Evolutionary conservation across 30 jellyfish, hydroid and myxozoan genomes (phyloP).

Genomic region (Aurelia coerulea): DNA sequence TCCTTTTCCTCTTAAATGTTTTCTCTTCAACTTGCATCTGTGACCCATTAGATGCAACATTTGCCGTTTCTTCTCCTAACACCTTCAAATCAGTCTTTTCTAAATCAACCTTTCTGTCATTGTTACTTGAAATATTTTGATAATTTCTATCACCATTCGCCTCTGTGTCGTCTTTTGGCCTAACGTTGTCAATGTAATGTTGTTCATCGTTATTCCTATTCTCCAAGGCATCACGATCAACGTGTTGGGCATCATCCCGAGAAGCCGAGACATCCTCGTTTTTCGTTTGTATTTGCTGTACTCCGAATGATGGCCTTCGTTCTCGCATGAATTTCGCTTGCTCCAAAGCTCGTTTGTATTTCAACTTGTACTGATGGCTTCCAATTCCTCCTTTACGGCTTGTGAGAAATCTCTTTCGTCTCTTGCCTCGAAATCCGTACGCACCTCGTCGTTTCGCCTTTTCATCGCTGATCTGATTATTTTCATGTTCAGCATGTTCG

Average conservation of each 20-base stretch:
- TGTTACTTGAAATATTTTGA: too few relatives aligned
- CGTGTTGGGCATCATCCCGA: constrained; percentile 4
- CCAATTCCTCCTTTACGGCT: constrained; percentile 30
- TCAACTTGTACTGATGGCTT: constrained; percentile 35
- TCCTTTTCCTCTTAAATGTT: constrained; percentile 32
- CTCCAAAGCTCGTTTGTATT: constrained; percentile 54
- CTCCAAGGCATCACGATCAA: too few relatives aligned
- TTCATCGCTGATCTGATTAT: constrained; percentile 16
- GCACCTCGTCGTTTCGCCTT: constrained; percentile 9
- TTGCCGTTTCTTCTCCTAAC: neutral
- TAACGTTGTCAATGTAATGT: too few relatives aligned
- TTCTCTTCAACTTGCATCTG: constrained; percentile 9
- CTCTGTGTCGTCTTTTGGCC: too few relatives aligned
- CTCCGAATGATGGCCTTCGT: constrained; percentile 39
- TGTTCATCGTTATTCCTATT: too few relatives aligned
- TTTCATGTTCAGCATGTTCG: constrained; percentile 50
- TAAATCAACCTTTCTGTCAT: too few relatives aligned
- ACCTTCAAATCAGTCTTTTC: too few relatives aligned
- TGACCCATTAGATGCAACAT: neutral
- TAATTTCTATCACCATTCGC: too few relatives aligned
- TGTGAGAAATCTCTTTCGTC: constrained; percentile 2
- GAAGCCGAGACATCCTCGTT: neutral
- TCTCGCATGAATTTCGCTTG: constrained; percentile 66
- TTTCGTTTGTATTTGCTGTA: constrained; percentile 23
- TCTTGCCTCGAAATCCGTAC: constrained; percentile 26